These are phyloP conservation scores for Cylindroiulus punctatus DNA, from an alignment of 2,888 invertebrate genomes.

Conservation along the genomic window DNA sequence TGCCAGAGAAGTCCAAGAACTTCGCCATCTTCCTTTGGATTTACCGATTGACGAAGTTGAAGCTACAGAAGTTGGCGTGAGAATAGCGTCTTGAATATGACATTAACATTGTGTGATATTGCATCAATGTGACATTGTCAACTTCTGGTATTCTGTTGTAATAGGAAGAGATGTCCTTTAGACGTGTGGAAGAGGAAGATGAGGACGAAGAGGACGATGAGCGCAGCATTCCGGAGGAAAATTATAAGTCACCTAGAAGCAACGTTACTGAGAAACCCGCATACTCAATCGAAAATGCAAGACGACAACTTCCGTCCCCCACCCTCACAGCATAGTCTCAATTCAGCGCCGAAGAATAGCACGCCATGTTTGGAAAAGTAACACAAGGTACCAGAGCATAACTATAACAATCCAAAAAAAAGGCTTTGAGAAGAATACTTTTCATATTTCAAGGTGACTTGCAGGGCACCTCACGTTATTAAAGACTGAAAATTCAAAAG, in stretches of 20 bases:
- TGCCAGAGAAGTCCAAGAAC: slow-evolving; percentile 56
- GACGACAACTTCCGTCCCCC: background rate
- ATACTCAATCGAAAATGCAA: slow-evolving; percentile 21
- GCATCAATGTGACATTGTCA: no score
- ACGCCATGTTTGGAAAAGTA: background rate
- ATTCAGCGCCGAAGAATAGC: background rate
- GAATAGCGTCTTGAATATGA: background rate
- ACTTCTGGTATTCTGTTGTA: slow-evolving; percentile 12
- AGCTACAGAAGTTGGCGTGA: slow-evolving; percentile 56
- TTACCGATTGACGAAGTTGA: slow-evolving; percentile 57
- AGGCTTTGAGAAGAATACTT: background rate
- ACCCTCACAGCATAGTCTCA: background rate
- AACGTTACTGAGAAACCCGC: background rate
- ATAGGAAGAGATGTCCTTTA: slow-evolving; percentile 23
- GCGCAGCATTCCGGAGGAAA: background rate
- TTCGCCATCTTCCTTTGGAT: slow-evolving; percentile 51
- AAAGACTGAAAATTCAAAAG: no score
- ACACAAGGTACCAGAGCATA: background rate
- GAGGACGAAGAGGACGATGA: slow-evolving; percentile 5
- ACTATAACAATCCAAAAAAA: no score
- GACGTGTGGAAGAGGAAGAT: background rate
- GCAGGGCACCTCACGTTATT: no score
- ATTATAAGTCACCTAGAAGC: background rate
- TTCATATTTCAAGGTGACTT: no score
- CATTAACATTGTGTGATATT: background rate